Base-by-base conservation (phyloP, 2,113 vertebrate species). In the Desmodus rotundus region DNA sequence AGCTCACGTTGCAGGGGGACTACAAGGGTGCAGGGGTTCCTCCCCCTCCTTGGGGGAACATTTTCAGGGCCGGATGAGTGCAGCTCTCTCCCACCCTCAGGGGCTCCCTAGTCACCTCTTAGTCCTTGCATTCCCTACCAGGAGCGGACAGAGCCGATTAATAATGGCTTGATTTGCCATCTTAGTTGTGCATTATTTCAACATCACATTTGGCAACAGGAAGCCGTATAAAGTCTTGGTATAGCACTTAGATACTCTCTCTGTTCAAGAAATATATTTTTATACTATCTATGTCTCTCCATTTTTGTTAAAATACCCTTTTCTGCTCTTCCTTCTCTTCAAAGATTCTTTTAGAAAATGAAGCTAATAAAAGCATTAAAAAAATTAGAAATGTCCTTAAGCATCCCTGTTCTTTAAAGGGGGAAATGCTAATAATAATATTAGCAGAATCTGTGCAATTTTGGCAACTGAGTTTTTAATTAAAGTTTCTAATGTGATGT, bases 211-310 rank as follows among this genome's bases (percentile, higher is more conserved):
- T 98, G 98, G 98, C 98, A 98, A 98, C 7, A 95, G 91, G 97
- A 97, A 97, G 95, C 97, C 97, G 98, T 97, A 99, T 99, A 98
- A 99, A 99, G 98, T 99, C 99, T 99, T 98, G 98, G 99, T 98
- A 97, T 95, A 98, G 98, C 96, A 97, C 98, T 98, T 98, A 98
- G 93, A 95, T 96, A 97, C 89, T 97, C 92, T 98, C 91, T 98
- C 94, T 98, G 97, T 96, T 97, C 86, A 96, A 96, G 98, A 97
- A 98, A 97, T 98, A 95, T 91, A 98, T 96, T 97, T 98, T 97
- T 97, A 96, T 89, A 91, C 68, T 96, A 91, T 96, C 97, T 96
- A 93, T 8, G 94, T 97, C 89, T 97, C 63, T 96, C 74, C 43
- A n/a, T 96, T 98, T 97, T 87, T 97, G 68, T 80, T 96, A 96